These are phyloP conservation scores for Daktulosphaira vitifoliae DNA, from an alignment of 1,140 invertebrate species.

Conservation along the genomic window DNA sequence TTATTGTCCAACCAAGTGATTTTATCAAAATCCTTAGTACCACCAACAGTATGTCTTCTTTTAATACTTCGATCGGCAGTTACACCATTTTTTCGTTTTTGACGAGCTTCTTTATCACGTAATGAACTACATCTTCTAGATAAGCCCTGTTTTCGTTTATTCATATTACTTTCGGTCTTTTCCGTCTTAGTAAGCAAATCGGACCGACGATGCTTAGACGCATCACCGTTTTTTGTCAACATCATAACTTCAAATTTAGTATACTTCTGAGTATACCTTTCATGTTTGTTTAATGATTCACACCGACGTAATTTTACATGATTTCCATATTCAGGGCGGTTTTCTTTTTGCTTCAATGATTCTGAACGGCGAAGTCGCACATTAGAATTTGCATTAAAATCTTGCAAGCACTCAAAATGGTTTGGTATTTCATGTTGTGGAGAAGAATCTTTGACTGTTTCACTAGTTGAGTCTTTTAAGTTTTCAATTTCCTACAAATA, in stretches of 20 bases:
- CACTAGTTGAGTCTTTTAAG: constrained; percentile 11
- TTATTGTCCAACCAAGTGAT: constrained; percentile 53
- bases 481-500: constrained; percentile 17
- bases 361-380: constrained; percentile 49
- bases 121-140: constrained; percentile 29
- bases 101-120: constrained; percentile 47
- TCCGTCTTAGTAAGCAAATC: constrained; percentile 67
- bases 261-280: constrained; percentile 30
- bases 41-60: constrained; percentile 82
- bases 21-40: constrained; percentile 73
- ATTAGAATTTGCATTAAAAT: not conserved
- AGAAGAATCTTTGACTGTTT: not conserved
- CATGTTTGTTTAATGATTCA: constrained; percentile 46
- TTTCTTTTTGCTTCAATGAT: constrained; percentile 51
- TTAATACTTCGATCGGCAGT: constrained; percentile 53
- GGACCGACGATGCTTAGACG: constrained; percentile 50
- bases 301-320: constrained; percentile 41
- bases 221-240: constrained; percentile 36
- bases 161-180: constrained; percentile 71
- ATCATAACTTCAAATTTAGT: constrained; percentile 35
- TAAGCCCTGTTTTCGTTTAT: constrained; percentile 56
- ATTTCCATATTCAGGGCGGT: constrained; percentile 40
- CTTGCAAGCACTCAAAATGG: constrained; percentile 16
- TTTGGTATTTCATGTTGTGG: not conserved
- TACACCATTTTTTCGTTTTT: constrained; percentile 65